phyloP scores from a whole-genome alignment of 2,888 invertebrate genomes.

The Tenthredo mesomela region DNA sequence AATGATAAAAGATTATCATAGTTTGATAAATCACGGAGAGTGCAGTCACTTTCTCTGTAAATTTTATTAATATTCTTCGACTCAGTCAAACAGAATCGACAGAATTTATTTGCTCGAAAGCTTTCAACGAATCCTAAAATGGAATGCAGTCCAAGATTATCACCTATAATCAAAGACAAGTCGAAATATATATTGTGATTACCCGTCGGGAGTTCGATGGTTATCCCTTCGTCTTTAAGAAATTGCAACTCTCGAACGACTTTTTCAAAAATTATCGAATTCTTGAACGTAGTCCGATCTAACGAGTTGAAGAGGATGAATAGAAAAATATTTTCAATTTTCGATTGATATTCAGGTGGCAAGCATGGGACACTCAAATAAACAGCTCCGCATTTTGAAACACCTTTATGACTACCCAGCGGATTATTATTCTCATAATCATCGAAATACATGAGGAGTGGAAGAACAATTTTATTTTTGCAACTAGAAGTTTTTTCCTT shows the following conservation, averaged over 20 bases:
- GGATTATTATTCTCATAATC: too few species aligned
- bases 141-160: background rate
- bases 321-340: too few species aligned
- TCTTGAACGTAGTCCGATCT: background rate
- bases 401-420: too few species aligned
- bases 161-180: slow-evolving; percentile 28
- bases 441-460: too few species aligned
- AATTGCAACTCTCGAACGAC: background rate
- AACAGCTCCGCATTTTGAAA: too few species aligned
- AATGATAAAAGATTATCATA: background rate
- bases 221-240: background rate
- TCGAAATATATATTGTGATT: background rate
- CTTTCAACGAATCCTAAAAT: slow-evolving; percentile 16
- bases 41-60: background rate
- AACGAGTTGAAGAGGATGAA: background rate
- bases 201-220: background rate
- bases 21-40: background rate
- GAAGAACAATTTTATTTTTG: too few species aligned
- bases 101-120: background rate
- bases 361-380: too few species aligned
- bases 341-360: too few species aligned
- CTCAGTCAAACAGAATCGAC: slow-evolving; percentile 12
- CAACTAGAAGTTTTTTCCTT: too few species aligned
- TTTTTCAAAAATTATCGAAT: slow-evolving; percentile 1
- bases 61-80: background rate